Conservation (phyloP, 1,140 invertebrate species). For the Aphelenchoides fujianensis region DNA sequence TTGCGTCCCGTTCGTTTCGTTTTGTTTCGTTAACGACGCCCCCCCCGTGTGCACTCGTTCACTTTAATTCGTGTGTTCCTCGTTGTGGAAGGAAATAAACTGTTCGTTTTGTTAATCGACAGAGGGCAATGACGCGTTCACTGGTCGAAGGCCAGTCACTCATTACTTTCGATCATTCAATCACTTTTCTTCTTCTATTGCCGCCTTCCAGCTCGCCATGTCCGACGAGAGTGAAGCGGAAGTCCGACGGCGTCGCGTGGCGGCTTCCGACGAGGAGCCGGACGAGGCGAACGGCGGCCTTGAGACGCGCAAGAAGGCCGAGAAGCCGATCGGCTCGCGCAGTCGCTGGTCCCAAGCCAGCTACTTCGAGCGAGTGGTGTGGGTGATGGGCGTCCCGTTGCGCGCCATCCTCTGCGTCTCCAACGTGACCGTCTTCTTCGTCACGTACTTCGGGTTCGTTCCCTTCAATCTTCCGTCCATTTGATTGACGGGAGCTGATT, state of each 20-base stretch:
- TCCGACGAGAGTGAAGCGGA: no score
- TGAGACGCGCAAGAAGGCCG: neutral
- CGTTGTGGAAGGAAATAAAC: no score
- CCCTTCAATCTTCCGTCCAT: constrained; percentile 24
- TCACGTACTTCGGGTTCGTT: constrained; percentile 60
- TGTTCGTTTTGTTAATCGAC: no score
- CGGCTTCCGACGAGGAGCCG: neutral
- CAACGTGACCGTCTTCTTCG: constrained; percentile 56
- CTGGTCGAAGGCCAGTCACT: no score
- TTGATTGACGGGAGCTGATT: constrained; percentile 14
- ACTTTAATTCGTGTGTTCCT: no score
- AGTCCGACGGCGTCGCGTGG: neutral
- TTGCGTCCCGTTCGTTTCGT: no score
- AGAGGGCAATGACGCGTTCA: no score
- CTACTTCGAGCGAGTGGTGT: constrained; percentile 29
- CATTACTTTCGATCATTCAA: no score
- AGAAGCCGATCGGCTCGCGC: neutral
- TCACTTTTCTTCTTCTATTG: no score
- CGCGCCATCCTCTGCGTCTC: constrained; percentile 51
- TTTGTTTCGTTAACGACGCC: no score
- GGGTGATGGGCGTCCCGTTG: constrained; percentile 50
- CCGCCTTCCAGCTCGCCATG: no score
- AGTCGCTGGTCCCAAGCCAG: constrained; percentile 30
- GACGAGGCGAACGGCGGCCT: neutral
- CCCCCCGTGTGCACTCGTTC: no score